These are phyloP conservation scores for Zoanthus solanderi DNA, from an alignment of 92 coral and sea anemone genomes.

Conservation along the genomic window DNA sequence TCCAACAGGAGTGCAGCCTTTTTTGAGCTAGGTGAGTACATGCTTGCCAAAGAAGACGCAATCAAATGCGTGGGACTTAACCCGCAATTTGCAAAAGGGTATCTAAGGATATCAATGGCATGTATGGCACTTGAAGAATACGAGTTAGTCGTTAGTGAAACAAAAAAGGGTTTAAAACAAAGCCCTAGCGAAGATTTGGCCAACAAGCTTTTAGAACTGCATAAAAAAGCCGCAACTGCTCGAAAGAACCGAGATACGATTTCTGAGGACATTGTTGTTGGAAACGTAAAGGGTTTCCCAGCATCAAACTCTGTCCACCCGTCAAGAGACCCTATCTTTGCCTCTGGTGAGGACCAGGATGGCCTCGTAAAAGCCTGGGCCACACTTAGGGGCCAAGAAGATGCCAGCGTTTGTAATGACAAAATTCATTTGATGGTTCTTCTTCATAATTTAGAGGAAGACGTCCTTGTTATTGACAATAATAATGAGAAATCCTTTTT, in stretches of 20 bases:
- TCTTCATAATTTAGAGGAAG: background rate
- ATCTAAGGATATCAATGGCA: constrained; percentile 9
- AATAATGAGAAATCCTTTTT: constrained; percentile 17
- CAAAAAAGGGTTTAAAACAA: constrained; percentile 15
- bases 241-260: constrained; percentile 34
- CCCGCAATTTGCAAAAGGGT: constrained; percentile 23
- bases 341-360: constrained; percentile 15
- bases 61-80: constrained; percentile 29
- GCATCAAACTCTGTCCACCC: constrained; percentile 5
- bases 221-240: background rate
- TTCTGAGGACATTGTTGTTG: constrained; percentile 23
- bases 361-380: constrained; percentile 27
- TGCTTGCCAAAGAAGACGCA: constrained; percentile 34
- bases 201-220: constrained; percentile 17
- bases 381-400: background rate
- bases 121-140: constrained; percentile 28
- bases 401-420: background rate
- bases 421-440: constrained; percentile 2
- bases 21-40: constrained; percentile 19
- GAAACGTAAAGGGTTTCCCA: constrained; percentile 17
- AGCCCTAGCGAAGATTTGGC: constrained; percentile 23
- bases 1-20: constrained; percentile 39
- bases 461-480: background rate
- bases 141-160: constrained; percentile 14
- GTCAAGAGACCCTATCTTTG: constrained; percentile 26